phyloP scores from a whole-genome alignment of 1,140 invertebrate genomes.

The Cherax destructor region DNA sequence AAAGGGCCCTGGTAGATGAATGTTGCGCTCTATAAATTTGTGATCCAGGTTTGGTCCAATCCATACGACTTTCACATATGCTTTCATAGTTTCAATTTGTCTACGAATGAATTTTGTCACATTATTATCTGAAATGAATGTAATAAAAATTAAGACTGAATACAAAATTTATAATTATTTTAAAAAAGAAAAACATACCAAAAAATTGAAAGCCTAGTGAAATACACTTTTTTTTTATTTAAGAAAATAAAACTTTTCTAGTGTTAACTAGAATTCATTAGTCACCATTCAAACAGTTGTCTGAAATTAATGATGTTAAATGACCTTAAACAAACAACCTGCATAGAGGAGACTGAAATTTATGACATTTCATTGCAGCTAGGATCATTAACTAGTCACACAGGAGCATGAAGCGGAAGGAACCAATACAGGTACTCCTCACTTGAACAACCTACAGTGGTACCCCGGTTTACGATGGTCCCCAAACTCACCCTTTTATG shows the following conservation, averaged over 20 bases:
- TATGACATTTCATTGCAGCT: no score
- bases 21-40: constrained; percentile 51
- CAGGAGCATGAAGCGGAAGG: no score
- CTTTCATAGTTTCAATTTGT: constrained; percentile 71
- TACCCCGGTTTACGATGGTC: no score
- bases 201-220: neutral
- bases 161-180: constrained; percentile 76
- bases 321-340: no score
- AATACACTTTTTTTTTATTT: neutral
- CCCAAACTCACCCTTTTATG: no score
- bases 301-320: no score
- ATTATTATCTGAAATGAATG: constrained; percentile 33
- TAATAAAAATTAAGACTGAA: constrained; percentile 71
- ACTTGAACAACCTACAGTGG: no score
- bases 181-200: neutral
- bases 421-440: no score
- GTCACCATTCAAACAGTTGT: no score
- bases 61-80: constrained; percentile 60
- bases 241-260: neutral
- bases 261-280: no score
- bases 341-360: no score
- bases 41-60: constrained; percentile 66
- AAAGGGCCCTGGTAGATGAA: neutral
- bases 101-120: constrained; percentile 50
- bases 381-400: no score